Base-by-base conservation (phyloP, 2,113 vertebrate species). In the Zapus hudsonius region DNA sequence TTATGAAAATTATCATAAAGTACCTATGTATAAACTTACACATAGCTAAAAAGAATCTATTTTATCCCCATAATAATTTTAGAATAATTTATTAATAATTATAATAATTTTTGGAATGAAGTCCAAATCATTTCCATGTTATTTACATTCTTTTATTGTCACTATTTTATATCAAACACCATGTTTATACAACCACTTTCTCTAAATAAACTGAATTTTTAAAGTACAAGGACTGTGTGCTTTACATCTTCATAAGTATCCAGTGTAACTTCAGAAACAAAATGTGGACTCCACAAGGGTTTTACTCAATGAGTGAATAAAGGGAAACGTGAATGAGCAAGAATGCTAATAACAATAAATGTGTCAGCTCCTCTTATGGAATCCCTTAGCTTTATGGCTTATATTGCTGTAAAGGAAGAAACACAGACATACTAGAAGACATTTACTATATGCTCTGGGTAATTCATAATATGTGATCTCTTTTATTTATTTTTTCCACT, bases 251-350 rank as follows among this genome's bases (percentile, higher is more conserved):
- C 40, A 94, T 29, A 15, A 64, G 63, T 42, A 91, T 11, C 16
- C 29, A 36, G 29, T 75, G 10, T 33, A 2, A 27, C 12, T 27
- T 84, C 76, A 87, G 61, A 55, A 31, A 66, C 40, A 85, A 64
- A 87, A 15, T 33, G 10, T 17, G 82, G 44, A 67, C 67, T 63
- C 20, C 25, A 73, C 3, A 81, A 47, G 38, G 76, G 16, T 75
- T 76, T 80, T 42, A 52, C 57, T 61, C 36, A 94, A 80, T 64
- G 52, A 86, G 33, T 93, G 47, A 88, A 89, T 90, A 85, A 89
- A 82, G 59, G 61, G 63, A 80, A 80, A 31, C 59, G 70, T 33
- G 4, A 66, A 64, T 67, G 36, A 94, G 33, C 78, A 83, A 88
- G 84, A 89, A 76, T 1, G 29, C 75, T 69, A 84, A 75, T 84